Conservation (phyloP, 2,888 invertebrate species). For the Hyposoter didymator region DNA sequence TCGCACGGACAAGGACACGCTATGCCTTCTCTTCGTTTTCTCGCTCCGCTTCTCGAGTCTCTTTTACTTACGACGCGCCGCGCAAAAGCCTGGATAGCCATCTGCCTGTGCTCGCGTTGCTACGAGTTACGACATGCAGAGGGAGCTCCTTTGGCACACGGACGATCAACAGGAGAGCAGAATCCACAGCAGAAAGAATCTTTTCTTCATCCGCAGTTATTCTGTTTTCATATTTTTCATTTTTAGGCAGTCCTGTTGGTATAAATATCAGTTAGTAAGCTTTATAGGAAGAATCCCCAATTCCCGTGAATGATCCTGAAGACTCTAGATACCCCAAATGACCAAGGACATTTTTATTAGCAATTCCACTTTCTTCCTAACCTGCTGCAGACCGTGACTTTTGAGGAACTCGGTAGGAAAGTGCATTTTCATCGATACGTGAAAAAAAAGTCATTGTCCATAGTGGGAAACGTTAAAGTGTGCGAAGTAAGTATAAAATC, state of each 20-base stretch:
- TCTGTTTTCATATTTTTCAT: not conserved
- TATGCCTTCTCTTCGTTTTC: conserved; percentile 22
- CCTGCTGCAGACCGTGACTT: not conserved
- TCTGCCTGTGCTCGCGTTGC: conserved; percentile 71
- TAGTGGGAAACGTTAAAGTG: not conserved
- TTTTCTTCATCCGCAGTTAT: not conserved
- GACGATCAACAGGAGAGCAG: conserved; percentile 22
- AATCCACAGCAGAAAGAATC: not conserved
- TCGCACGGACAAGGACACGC: conserved; percentile 32
- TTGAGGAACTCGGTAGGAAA: not conserved
- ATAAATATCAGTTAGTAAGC: not conserved
- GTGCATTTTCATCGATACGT: not conserved
- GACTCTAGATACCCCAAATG: not conserved
- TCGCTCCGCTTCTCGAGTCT: conserved; percentile 62
- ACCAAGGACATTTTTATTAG: not conserved
- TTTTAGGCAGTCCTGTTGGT: not conserved
- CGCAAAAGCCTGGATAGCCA: conserved; percentile 73
- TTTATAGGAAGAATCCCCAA: not conserved
- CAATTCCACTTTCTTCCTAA: not conserved
- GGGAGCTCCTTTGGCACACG: conserved; percentile 23
- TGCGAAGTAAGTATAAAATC: not conserved
- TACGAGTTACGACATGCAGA: conserved; percentile 76
- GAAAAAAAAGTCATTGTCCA: conserved; percentile 32
- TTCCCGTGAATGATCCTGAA: not conserved
- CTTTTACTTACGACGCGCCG: conserved; percentile 55